phyloP scores from a whole-genome alignment of 2,113 vertebrate species.

The Silurus asotus region DNA sequence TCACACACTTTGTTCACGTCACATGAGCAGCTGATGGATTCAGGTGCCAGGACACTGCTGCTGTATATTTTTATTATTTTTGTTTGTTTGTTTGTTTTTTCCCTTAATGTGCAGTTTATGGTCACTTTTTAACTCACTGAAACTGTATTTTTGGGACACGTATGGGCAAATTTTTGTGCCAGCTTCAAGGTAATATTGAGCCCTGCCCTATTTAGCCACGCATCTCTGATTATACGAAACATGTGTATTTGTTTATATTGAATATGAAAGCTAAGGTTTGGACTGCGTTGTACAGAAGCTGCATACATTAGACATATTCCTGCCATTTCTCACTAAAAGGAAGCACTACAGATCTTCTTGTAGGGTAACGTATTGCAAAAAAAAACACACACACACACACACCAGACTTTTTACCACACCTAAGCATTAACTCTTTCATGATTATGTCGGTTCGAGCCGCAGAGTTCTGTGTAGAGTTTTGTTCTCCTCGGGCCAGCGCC shows the following conservation, averaged over 20 bases:
- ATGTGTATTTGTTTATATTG: constrained; percentile 2
- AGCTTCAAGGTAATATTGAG: neutral
- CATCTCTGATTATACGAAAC: constrained; percentile 11
- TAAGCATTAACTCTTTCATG: constrained; percentile 25
- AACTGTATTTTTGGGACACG: neutral
- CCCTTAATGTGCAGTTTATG: constrained; percentile 27
- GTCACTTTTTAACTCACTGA: neutral
- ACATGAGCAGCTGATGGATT: neutral
- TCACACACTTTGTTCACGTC: neutral
- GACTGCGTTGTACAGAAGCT: constrained; percentile 6
- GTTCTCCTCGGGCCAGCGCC: constrained; percentile 62
- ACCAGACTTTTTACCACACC: neutral
- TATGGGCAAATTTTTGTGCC: constrained; percentile 4
- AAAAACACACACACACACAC: too few species aligned
- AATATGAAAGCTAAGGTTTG: constrained; percentile 28
- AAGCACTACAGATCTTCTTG: constrained; percentile 27
- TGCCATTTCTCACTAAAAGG: constrained; percentile 8
- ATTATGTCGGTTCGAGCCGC: constrained; percentile 7
- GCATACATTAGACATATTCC: neutral
- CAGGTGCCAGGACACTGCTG: constrained; percentile 39
- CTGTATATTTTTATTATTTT: neutral
- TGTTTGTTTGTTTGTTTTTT: neutral
- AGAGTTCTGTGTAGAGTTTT: constrained; percentile 54
- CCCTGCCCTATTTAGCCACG: constrained; percentile 6
- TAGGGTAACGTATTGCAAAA: constrained; percentile 13